These are phyloP conservation scores for Ceratothoa steindachneri DNA, from an alignment of 2,888 invertebrate species.

Conservation along the genomic window DNA sequence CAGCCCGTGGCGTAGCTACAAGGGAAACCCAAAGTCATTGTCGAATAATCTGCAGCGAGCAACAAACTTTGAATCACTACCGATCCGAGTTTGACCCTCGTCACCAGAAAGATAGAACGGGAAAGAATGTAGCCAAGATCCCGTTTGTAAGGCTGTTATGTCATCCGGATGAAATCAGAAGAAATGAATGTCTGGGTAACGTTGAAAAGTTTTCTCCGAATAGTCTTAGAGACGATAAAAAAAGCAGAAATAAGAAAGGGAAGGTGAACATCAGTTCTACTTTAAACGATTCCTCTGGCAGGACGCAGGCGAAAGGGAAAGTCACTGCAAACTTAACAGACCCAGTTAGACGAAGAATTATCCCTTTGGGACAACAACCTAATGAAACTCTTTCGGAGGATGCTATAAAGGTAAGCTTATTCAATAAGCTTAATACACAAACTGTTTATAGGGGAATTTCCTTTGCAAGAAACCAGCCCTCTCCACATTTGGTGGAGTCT, in stretches of 20 bases:
- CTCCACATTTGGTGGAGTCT: too few relatives aligned
- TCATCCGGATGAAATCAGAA: not conserved
- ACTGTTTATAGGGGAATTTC: too few relatives aligned
- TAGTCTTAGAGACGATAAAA: not conserved
- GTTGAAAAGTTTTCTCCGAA: not conserved
- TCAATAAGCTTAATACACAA: not conserved
- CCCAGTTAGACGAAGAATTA: not conserved
- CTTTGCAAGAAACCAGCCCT: too few relatives aligned
- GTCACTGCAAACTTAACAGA: not conserved
- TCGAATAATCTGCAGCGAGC: too few relatives aligned
- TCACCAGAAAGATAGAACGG: not conserved
- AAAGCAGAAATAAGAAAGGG: not conserved
- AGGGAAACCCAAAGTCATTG: too few relatives aligned
- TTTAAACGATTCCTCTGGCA: not conserved
- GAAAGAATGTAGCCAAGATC: not conserved
- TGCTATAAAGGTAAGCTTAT: not conserved
- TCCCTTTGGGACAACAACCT: not conserved
- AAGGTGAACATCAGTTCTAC: not conserved
- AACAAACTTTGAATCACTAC: too few relatives aligned
- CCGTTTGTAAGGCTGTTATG: not conserved
- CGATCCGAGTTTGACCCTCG: too few relatives aligned
- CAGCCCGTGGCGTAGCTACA: too few relatives aligned
- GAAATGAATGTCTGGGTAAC: not conserved
- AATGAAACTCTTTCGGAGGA: not conserved
- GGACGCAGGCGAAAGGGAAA: not conserved